Base-by-base conservation (phyloP, 2,113 vertebrate species). In the Clarias gariepinus region DNA sequence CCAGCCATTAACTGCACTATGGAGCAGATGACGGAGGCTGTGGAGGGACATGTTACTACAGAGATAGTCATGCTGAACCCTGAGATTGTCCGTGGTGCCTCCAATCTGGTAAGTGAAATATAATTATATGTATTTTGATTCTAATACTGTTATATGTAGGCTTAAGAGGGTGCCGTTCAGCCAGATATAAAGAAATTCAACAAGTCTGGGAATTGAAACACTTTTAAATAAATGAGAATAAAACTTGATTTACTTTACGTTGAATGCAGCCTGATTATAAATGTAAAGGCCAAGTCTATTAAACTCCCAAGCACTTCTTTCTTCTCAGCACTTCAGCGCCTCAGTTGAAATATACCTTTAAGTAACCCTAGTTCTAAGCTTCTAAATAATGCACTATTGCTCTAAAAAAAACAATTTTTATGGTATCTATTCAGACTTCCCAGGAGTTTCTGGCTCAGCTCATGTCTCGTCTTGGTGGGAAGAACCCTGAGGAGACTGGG, bases 21-120 rank as follows among this genome's bases (percentile, higher is more conserved):
- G 92, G 97, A 98, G 0, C 96, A 99, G 92, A 99, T 99, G 98
- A 96, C 96, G 0, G 96, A 97, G 92, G 98, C 97, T 0, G 98
- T 99, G 87, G 97, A 99, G 87, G 97, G 98, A 0, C 98, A 99
- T 4, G 96, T 99, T 64, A 99, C 97, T 92, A 99, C 98, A 0
- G 98, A 99, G 94, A 99, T 99, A 0, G 97, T 99, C 86, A 99
- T 99, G 98, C 93, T 98, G 87, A 98, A 99, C 87, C 97, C 97
- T 0, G 97, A 98, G 93, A 98, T 97, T 0, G 97, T 97, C 53
- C 96, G 96, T 1, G 97, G 98, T 64, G 96, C 97, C 84, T 98
- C 98, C 89, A 98, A 98, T 91, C 95, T 98, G 96, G 98, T 98
- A 89, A 58, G 93, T n/a, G 60, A 57, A 78, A 28, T n/a, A 52